Percentiles rank a stretch among this genome's conserved stretches.
Evolutionary conservation across 37 sponge, comb jelly and placozoan genomes (phyloP).

Genomic region (Ephydatia muelleri): DNA sequence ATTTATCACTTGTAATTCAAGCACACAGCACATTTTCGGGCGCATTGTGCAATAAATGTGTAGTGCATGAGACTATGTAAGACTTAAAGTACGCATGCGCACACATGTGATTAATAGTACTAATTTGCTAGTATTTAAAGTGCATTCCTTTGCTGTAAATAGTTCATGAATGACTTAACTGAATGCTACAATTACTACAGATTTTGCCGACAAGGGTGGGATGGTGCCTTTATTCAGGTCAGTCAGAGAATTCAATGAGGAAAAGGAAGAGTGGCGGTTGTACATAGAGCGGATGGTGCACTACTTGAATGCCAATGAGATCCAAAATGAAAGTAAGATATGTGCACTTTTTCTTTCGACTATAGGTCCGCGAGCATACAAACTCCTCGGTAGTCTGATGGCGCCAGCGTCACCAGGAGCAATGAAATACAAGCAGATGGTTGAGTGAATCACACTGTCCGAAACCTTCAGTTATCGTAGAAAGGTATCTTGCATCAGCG

Average conservation of each 20-base stretch:
- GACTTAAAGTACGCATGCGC: background rate
- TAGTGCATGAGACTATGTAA: too few relatives aligned
- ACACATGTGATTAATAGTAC: background rate
- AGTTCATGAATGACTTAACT: background rate
- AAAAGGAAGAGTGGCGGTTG: slow-evolving; percentile 1
- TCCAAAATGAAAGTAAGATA: background rate
- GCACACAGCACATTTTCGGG: background rate
- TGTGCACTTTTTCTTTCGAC: background rate
- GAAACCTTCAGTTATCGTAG: background rate
- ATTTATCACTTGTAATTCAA: too few relatives aligned
- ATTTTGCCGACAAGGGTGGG: background rate
- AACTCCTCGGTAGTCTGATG: background rate
- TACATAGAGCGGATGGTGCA: background rate
- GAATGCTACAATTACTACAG: background rate
- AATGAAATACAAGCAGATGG: background rate
- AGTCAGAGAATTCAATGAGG: background rate
- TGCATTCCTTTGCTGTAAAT: background rate
- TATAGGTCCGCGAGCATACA: background rate
- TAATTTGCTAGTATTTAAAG: background rate
- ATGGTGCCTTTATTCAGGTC: background rate
- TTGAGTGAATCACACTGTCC: background rate
- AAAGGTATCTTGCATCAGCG: background rate
- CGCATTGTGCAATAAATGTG: too few relatives aligned
- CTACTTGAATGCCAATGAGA: background rate
- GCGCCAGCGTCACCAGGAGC: background rate